Base-by-base conservation (phyloP, 2,113 vertebrate species). In the Anthoscopus minutus region DNA sequence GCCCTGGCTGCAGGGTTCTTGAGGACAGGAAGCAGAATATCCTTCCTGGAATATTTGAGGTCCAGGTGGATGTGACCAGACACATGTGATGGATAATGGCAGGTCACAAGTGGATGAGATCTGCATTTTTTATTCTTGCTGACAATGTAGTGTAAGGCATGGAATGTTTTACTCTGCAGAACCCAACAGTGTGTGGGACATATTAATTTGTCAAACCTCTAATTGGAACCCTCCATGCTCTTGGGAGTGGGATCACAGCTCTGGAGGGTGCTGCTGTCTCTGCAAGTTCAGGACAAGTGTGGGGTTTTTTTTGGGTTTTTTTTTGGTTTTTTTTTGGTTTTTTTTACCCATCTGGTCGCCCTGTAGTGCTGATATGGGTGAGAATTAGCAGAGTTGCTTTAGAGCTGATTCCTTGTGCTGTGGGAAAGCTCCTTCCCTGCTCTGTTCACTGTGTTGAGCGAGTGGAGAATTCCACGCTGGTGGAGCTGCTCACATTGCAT, bases 401-500 rank as follows among this genome's bases (percentile, higher is more conserved):
- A 1, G 72, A 50, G 38, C 40, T n/a, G 27, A 20, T 13, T 22
- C 21, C 31, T 25, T 44, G 16, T 35, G 15, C 57, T 4, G 23
- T 1, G 22, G 47, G 40, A 24, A 61, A 35, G 44, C 51, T 53
- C 42, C 27, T 37, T 51, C 50, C 60, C 51, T 66, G 37, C 77
- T 31, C 56, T 35, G 45, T 79, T 20, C 8, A 0, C 25, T 27
- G 54, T 24, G 53, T 45, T 42, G 66, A 12, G 4, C 0, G 2
- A 56, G 42, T 4, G 18, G 15, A 38, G 47, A 14, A 9, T 8
- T 57, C 53, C 53, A 31, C 37, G 10, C n/a, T 5, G 17, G 7
- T 24, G 44, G 73, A 72, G 25, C 38, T 35, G 16, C 5, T 58
- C 40, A 4, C 4, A 1, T 5, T 0, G 2, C 21, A 15, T 2